Evolutionary conservation across 1,140 invertebrate genomes (phyloP).

Genomic region (Rhyzopertha dominica): DNA sequence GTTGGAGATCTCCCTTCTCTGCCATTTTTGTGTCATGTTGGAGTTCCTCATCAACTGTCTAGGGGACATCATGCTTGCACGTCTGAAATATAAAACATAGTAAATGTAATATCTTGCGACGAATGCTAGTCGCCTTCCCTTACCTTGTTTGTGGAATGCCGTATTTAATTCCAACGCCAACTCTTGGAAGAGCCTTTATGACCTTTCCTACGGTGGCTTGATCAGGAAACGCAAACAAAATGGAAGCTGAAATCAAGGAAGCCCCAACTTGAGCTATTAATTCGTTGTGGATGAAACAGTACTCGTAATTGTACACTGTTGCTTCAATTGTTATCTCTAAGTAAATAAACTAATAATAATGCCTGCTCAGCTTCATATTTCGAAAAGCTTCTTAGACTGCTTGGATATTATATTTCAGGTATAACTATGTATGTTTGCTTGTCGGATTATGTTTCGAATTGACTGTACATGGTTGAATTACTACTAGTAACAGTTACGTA

Average conservation of each 20-base stretch:
- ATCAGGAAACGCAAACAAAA: constrained; percentile 97
- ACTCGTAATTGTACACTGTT: too few relatives aligned
- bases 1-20: constrained; percentile 96
- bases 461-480: too few relatives aligned
- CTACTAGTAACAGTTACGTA: too few relatives aligned
- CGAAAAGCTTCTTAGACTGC: too few relatives aligned
- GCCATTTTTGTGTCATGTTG: constrained; percentile 99
- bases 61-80: constrained; percentile 97
- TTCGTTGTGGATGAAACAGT: too few relatives aligned
- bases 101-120: not conserved
- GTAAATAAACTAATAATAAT: too few relatives aligned
- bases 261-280: constrained; percentile 5
- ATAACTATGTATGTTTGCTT: too few relatives aligned
- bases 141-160: constrained; percentile 95
- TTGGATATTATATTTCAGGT: too few relatives aligned
- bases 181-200: constrained; percentile 93
- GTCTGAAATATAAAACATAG: constrained; percentile 54
- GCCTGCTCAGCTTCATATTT: too few relatives aligned
- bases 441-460: too few relatives aligned
- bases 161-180: constrained; percentile 99
- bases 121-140: constrained; percentile 39
- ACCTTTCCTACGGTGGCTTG: constrained; percentile 97
- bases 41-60: constrained; percentile 96
- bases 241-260: constrained; percentile 74
- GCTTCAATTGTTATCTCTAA: too few relatives aligned